Percentiles rank a stretch among this genome's conserved stretches.
These are phyloP conservation scores for Pterostichus madidus DNA, from an alignment of 2,888 invertebrate species.

Conservation along the genomic window DNA sequence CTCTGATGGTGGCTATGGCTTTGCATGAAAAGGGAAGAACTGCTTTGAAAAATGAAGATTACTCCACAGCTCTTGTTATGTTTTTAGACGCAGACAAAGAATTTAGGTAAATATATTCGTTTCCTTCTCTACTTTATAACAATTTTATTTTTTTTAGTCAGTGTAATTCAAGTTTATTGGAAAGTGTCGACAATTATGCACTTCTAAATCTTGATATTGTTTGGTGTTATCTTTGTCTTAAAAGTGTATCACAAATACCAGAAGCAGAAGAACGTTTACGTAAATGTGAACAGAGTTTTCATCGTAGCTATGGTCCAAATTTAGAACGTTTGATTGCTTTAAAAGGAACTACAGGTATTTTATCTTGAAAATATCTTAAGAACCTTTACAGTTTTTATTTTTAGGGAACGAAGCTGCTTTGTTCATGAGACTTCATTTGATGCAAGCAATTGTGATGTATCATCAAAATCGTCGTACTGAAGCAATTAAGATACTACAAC, in stretches of 20 bases:
- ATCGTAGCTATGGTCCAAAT: conserved; percentile 83
- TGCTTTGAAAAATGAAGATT: conserved; percentile 83
- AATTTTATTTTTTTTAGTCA: conserved; percentile 76
- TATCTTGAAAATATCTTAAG: not conserved
- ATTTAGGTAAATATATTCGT: conserved; percentile 78
- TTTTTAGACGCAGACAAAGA: conserved; percentile 89
- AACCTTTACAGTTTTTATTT: conserved; percentile 51
- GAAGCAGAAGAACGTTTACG: conserved; percentile 86
- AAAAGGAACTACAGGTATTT: conserved; percentile 80
- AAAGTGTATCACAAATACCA: conserved; percentile 84
- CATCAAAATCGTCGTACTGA: conserved; percentile 86
- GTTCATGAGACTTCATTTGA: conserved; percentile 87
- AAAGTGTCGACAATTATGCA: conserved; percentile 90
- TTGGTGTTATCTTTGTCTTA: conserved; percentile 92
- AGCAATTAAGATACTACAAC: conserved; percentile 81
- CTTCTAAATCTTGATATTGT: conserved; percentile 90
- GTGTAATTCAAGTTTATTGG: conserved; percentile 83
- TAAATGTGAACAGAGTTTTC: conserved; percentile 84
- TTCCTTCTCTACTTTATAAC: not conserved
- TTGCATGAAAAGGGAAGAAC: conserved; percentile 89
- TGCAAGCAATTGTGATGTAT: conserved; percentile 89
- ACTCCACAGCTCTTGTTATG: conserved; percentile 85
- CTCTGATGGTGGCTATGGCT: conserved; percentile 87
- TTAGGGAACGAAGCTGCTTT: conserved; percentile 86
- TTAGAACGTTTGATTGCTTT: conserved; percentile 82